Conservation (phyloP, 1,140 invertebrate genomes). For the Cotesia glomerata region DNA sequence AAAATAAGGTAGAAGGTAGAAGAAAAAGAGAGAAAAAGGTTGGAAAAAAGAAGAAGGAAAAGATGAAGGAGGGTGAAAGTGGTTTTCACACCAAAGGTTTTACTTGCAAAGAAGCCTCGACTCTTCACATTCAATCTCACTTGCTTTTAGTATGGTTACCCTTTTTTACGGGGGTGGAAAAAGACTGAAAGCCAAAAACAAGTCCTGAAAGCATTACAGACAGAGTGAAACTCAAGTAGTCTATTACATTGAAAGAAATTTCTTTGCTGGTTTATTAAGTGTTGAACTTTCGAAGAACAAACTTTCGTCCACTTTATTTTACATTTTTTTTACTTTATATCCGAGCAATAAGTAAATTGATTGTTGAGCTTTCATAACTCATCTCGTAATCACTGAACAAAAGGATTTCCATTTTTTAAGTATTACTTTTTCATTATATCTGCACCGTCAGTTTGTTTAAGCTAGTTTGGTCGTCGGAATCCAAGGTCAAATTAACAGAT, state of each 20-base stretch:
- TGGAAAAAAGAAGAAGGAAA: neutral
- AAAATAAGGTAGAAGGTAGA: too few species aligned
- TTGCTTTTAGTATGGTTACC: constrained; percentile 12
- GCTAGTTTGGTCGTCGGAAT: too few species aligned
- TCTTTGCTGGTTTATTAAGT: constrained; percentile 4
- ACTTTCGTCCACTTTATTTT: neutral
- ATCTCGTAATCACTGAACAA: too few species aligned
- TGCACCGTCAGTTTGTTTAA: too few species aligned
- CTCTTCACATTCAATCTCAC: constrained; percentile 4
- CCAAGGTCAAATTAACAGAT: too few species aligned
- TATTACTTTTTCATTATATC: too few species aligned
- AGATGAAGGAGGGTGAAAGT: constrained; percentile 6
- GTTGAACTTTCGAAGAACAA: neutral
- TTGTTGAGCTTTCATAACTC: too few species aligned
- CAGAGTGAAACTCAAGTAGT: constrained; percentile 3
- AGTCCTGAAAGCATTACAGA: neutral
- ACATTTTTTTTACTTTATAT: too few species aligned
- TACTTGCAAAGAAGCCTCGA: constrained; percentile 1
- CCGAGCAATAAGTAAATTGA: too few species aligned
- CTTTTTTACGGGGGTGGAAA: constrained; percentile 1
- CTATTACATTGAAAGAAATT: constrained; percentile 5
- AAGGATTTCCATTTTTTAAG: too few species aligned
- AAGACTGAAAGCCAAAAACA: neutral
- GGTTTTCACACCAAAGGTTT: constrained; percentile 5
- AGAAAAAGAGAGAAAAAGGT: neutral